Evolutionary conservation across 2,797 vertebrate genomes (phyloP), one percentile per base, ranked within the genome.

Genomic region (Cygnus olor): DNA sequence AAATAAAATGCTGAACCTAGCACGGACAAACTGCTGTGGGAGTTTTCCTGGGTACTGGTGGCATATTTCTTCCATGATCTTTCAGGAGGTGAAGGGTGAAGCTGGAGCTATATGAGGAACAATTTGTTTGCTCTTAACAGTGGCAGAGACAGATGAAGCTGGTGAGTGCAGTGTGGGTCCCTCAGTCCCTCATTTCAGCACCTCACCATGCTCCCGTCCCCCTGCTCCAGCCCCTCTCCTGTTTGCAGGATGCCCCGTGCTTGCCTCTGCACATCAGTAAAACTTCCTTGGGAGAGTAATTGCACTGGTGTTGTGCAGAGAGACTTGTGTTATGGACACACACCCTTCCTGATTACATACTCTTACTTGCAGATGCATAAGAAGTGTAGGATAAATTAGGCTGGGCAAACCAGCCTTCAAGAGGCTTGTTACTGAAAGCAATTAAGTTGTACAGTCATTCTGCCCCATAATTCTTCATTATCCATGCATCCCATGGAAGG

Each of bases 51-150:
- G 34, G 54, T 24, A 61, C 65, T 2, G 2, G 66, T 20, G 77
- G 53, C 51, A 49, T 68, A 85, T 86, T 89, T 95, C 78, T 93
- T 51, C n/a, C 56, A 51, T 70, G 88, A 81, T 88, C 66, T 73
- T 95, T 47, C 71, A 18, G 79, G 68, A 85, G 91, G 79, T 73
- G 58, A 80, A 68, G 79, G 87, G 85, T 88, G 95, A 84, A 32
- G 78, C 66, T 91, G 78, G 83, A 87, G 71, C 66, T 85, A 13
- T 79, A 5, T 76, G 90, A 91, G 85, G 88, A 89, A 24, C 93
- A 88, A 79, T 92, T 93, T 93, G 66, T 93, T 88, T 94, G 83
- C 74, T 73, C 88, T 84, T 86, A 76, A 58, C 51, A n/a, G 71
- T 78, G 91, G 79, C 57, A 68, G 34, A 78, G 85, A 14, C 18